Evolutionary conservation across 2,797 vertebrate species (phyloP).

Genomic region (Tapirus indicus): DNA sequence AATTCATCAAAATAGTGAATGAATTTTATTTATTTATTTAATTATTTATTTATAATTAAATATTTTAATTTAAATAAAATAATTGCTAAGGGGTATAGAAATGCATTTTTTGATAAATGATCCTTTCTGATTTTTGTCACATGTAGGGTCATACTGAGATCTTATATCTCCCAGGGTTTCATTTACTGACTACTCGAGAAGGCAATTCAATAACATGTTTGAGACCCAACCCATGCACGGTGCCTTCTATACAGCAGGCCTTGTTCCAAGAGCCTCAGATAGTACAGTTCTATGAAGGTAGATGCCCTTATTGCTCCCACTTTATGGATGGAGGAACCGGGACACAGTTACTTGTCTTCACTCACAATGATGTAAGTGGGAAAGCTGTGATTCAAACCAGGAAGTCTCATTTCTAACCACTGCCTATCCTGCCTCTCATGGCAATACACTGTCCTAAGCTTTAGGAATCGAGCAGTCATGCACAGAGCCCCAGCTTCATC

Average conservation of each 20-base stretch:
- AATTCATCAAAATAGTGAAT: constrained; percentile 36
- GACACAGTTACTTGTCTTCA: not conserved
- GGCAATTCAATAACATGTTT: not conserved
- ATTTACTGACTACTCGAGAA: not conserved
- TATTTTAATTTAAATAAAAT: not conserved
- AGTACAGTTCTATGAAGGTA: not conserved
- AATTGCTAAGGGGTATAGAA: constrained; percentile 7
- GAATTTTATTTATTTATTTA: not conserved
- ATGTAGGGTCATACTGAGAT: not conserved
- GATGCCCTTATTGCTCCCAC: not conserved
- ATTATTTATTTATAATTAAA: too few relatives aligned
- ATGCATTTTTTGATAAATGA: constrained; percentile 16
- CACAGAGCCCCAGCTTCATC: not conserved
- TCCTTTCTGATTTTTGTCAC: constrained; percentile 22
- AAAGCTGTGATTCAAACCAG: not conserved
- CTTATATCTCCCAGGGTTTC: not conserved
- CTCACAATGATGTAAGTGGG: not conserved
- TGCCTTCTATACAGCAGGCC: not conserved
- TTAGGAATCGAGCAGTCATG: not conserved
- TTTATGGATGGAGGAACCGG: not conserved
- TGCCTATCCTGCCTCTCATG: not conserved
- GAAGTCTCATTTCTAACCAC: not conserved
- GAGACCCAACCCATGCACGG: not conserved
- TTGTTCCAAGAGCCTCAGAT: not conserved
- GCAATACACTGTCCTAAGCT: not conserved